Evolutionary conservation across 2,888 invertebrate genomes (phyloP).

Genomic region (Lasioglossum oenotherae): DNA sequence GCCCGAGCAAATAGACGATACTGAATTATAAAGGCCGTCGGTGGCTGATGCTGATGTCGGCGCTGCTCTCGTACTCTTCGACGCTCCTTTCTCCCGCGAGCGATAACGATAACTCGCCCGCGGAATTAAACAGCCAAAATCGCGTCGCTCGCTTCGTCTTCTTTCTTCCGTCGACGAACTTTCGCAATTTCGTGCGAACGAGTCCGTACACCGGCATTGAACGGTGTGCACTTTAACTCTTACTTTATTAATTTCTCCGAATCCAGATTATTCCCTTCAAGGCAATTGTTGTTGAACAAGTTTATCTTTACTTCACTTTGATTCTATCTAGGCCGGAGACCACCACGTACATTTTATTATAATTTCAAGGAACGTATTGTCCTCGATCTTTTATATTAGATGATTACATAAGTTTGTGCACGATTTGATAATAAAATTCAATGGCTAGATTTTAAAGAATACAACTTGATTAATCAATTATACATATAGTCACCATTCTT

Average conservation of each 20-base stretch:
- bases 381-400: no score
- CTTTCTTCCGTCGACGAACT: not conserved
- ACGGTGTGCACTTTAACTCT: no score
- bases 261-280: not conserved
- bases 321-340: no score
- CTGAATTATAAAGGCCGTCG: conserved; percentile 38
- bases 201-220: not conserved
- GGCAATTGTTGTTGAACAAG: not conserved
- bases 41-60: not conserved
- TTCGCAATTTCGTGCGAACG: not conserved
- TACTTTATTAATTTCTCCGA: not conserved
- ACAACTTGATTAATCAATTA: no score
- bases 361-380: no score
- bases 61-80: not conserved
- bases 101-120: conserved; percentile 22
- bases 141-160: not conserved
- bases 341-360: no score
- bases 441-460: no score
- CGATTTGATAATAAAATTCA: no score
- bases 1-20: conserved; percentile 30
- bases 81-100: not conserved
- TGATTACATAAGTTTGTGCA: no score
- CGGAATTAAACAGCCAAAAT: not conserved
- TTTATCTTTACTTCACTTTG: no score
- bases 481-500: no score